Base-by-base conservation (phyloP, 2,888 invertebrate species). In the Lycocerus yunnanus region DNA sequence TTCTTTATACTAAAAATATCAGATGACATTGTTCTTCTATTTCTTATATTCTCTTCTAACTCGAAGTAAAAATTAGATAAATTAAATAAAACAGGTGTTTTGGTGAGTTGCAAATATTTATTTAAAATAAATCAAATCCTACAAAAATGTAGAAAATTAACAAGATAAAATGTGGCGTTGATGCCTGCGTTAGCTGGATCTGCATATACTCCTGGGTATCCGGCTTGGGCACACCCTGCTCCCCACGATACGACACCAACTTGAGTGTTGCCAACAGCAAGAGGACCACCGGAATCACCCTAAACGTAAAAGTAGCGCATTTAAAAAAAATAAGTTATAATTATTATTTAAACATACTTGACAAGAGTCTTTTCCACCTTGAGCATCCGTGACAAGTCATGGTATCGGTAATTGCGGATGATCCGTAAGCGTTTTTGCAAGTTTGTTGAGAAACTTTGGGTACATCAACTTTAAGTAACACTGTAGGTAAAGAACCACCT, bases 381-480 rank as follows among this genome's bases (percentile, higher is more conserved):
- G 1, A 11, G 9, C 9, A 59, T 4, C 15, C 59, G 3, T 59
- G 1, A 9, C 59, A 15, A 15, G 15, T 15, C 15, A 59, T 15
- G 15, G 15, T 15, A 15, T 15, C 15, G 10, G 59, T 15, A 15
- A 59, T 15, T 59, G 10, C 15, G 10, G 15, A 59, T 10, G 15
- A 15, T 15, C 72, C 73, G 20, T 82, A 80, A 8, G 72, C 72
- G 1, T 15, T 15, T 27, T 71, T 73, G 71, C 87, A 87, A 15
- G 82, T 81, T 0, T 60, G 69, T 18, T 82, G 82, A 74, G 71
- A 72, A 3, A 84, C 79, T 58, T 85, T 83, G 10, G 79, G 73
- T 13, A 87, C 82, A 6, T 78, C 16, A 3, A 82, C 84, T 9
- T 81, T 82, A 79, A 85, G 84, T 2, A 87, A 79, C 11, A 71